Evolutionary conservation across 2,888 invertebrate genomes (phyloP), one percentile per base, ranked within the genome.

Genomic region (Vanessa cardui): DNA sequence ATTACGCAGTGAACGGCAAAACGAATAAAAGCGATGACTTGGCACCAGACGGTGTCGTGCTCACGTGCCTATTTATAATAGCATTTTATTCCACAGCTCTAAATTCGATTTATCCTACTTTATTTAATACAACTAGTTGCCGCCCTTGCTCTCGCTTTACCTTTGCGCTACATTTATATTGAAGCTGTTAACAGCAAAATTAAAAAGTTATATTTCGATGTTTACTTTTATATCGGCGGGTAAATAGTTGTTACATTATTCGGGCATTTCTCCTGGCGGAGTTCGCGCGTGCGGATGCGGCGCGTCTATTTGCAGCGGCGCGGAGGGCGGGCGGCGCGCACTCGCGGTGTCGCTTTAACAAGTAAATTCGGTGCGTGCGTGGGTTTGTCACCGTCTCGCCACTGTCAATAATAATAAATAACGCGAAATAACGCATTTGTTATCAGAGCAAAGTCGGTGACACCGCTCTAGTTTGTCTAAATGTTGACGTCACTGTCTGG

Each of bases 351-450:
- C 78, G 75, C 77, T 70, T 76, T 81, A 78, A 80, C 79, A 82
- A 83, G 85, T 83, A 82, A 84, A 84, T 83, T 81, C 82, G 80
- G 82, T 80, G 81, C 82, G 83, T 74, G 78, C 82, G 92, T 92
- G 89, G 91, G 90, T 77, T 86, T 88, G 90, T 88, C 89, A 88
- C 88, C 83, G 91, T 90, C 91, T 90, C 88, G 90, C 86, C 90
- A 84, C 83, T 86, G 85, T 88, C 87, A 87, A 90, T 89, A 89
- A 84, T 84, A 89, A 89, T 90, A 91, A 90, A 89, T 91, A 86
- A 90, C 85, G 84, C 86, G 81, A 89, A 90, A 90, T 90, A 89
- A 87, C 83, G 83, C 84, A 86, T 85, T 87, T 85, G 85, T 84
- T 84, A 81, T 84, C 83, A 86, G 87, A 87, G 89, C 89, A 85